Evolutionary conservation across 2,797 vertebrate species (phyloP).

Genomic region (Knipowitschia caucasica): DNA sequence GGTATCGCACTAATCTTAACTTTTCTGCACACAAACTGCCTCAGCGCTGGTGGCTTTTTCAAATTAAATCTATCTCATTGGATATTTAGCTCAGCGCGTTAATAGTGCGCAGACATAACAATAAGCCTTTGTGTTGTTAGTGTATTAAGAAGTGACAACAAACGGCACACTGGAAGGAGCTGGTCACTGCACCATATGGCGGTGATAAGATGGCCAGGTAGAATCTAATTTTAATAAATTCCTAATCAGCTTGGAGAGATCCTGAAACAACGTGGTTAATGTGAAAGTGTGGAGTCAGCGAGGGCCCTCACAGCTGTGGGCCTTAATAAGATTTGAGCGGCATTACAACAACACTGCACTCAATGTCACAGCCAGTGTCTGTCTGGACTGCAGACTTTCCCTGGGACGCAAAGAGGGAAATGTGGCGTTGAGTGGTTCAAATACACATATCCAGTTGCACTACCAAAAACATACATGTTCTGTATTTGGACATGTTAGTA

Average conservation of each 20-base stretch:
- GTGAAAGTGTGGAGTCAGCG: constrained; percentile 82
- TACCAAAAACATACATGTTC: too few species aligned
- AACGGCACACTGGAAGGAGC: constrained; percentile 55
- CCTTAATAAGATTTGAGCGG: constrained; percentile 86
- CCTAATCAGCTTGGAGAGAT: constrained; percentile 79
- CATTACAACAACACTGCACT: constrained; percentile 81
- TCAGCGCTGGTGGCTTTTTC: constrained; percentile 12
- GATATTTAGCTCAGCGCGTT: constrained; percentile 11
- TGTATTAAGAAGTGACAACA: constrained; percentile 44
- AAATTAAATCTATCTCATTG: constrained; percentile 13
- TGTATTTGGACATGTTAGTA: too few species aligned
- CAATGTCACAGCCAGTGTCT: constrained; percentile 80
- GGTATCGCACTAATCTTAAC: constrained; percentile 60
- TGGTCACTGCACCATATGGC: constrained; percentile 69
- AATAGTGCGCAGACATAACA: constrained; percentile 7
- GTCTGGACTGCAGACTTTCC: constrained; percentile 69
- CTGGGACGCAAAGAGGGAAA: constrained; percentile 72
- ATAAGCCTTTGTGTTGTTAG: constrained; percentile 16
- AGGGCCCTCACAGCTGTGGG: constrained; percentile 80
- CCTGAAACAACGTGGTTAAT: constrained; percentile 78
- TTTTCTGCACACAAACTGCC: constrained; percentile 44
- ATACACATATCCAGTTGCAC: constrained; percentile 16
- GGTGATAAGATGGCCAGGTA: constrained; percentile 75
- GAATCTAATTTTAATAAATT: constrained; percentile 84
- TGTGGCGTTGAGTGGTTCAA: constrained; percentile 41